These are phyloP conservation scores for Pampusana beccarii DNA, from an alignment of 2,113 vertebrate genomes.

Conservation along the genomic window DNA sequence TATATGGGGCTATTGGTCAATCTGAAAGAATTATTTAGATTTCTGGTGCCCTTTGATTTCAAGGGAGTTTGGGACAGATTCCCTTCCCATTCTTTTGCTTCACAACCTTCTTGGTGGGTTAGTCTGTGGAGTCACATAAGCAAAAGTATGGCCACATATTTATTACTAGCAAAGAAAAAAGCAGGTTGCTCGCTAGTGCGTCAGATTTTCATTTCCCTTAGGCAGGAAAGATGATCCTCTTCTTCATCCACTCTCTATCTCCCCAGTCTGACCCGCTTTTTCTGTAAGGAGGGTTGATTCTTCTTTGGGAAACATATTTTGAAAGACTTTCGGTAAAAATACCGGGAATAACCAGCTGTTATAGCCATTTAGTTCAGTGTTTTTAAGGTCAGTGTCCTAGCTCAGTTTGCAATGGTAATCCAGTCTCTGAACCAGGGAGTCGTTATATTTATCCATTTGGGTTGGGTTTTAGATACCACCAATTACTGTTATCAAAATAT, in stretches of 20 bases:
- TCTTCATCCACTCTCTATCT: background rate
- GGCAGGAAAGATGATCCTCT: background rate
- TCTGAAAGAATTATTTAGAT: background rate
- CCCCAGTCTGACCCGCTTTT: background rate
- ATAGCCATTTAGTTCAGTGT: background rate
- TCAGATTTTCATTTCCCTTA: background rate
- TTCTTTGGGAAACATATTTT: background rate
- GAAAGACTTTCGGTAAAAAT: background rate
- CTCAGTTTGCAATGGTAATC: background rate
- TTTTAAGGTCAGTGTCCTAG: background rate
- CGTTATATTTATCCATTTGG: slow-evolving; percentile 31
- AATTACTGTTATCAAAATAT: slow-evolving; percentile 53
- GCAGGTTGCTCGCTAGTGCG: background rate
- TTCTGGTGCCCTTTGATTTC: background rate
- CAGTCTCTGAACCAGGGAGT: background rate
- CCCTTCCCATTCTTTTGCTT: background rate
- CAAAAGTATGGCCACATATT: background rate
- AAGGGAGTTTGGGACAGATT: background rate
- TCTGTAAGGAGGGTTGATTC: background rate
- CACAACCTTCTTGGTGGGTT: background rate
- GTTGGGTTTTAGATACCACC: background rate
- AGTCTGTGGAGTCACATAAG: background rate
- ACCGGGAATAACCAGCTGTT: background rate
- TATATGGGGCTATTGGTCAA: background rate
- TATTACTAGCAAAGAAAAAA: background rate